A percentile compares a stretch with the other conserved stretches of the same genome.
Conservation (phyloP, 2,797 vertebrate genomes). For the Enteromius viviparus region DNA sequence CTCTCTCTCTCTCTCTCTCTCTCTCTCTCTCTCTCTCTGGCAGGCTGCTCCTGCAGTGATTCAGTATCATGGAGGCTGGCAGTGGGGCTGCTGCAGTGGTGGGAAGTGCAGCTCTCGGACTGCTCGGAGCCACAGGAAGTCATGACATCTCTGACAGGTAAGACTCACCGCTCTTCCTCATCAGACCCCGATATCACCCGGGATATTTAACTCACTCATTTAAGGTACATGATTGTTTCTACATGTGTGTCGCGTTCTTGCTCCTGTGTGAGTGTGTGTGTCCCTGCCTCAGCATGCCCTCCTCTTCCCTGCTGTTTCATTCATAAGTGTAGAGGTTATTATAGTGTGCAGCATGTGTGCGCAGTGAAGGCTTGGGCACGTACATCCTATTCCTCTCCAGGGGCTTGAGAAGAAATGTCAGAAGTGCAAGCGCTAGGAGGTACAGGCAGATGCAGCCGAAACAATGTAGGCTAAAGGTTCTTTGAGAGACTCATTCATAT, state of each 20-base stretch:
- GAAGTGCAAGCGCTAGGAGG: constrained; percentile 25
- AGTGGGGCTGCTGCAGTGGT: constrained; percentile 81
- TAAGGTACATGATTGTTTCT: constrained; percentile 17
- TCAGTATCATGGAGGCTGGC: constrained; percentile 86
- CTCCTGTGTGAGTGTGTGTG: constrained; percentile 24
- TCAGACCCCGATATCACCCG: constrained; percentile 26
- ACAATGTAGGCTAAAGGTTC: constrained; percentile 16
- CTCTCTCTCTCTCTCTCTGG: constrained; percentile 57
- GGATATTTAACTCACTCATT: constrained; percentile 8
- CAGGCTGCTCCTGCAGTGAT: constrained; percentile 83
- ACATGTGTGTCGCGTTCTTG: constrained; percentile 31
- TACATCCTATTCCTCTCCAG: constrained; percentile 26
- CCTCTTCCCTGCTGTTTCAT: constrained; percentile 41
- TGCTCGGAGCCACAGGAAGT: constrained; percentile 78
- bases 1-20: constrained; percentile 40
- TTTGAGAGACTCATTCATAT: background rate
- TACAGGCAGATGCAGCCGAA: constrained; percentile 26
- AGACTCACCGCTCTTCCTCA: constrained; percentile 51
- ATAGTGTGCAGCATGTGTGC: constrained; percentile 16
- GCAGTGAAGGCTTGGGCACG: constrained; percentile 17
- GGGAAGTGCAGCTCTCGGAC: constrained; percentile 79
- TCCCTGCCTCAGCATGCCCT: constrained; percentile 45
- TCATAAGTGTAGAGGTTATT: constrained; percentile 38
- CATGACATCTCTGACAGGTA: constrained; percentile 84
- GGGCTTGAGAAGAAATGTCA: constrained; percentile 42